A percentile compares a stretch with the other conserved stretches of the same genome.
These are phyloP conservation scores for Prionace glauca DNA, from an alignment of 2,797 vertebrate genomes.

Conservation along the genomic window DNA sequence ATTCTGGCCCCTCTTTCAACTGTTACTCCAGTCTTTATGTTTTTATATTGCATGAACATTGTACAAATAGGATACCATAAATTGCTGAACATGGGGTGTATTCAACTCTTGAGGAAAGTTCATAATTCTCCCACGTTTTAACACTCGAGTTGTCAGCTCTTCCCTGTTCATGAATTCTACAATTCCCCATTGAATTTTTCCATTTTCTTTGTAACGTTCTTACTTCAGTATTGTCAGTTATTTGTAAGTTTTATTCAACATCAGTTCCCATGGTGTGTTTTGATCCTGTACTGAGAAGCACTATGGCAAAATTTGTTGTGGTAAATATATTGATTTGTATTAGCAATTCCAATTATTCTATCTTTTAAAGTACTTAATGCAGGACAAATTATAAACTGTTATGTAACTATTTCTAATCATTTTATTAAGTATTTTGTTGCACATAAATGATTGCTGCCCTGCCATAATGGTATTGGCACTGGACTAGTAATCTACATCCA, in stretches of 20 bases:
- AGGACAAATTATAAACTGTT: background rate
- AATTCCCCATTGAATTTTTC: background rate
- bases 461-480: too few relatives aligned
- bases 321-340: slow-evolving; percentile 2
- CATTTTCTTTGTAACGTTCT: background rate
- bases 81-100: background rate
- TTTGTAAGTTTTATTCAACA: background rate
- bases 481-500: too few relatives aligned
- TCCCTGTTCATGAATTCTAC: background rate
- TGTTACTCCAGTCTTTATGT: background rate
- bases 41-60: background rate
- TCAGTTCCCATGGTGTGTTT: background rate
- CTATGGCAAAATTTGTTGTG: background rate
- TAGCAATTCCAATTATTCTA: background rate
- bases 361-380: background rate
- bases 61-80: background rate
- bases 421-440: background rate
- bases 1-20: too few relatives aligned
- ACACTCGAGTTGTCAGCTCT: background rate
- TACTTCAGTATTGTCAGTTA: background rate
- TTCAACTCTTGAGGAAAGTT: background rate
- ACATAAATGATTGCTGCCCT: background rate
- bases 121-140: background rate
- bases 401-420: background rate
- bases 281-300: background rate